Evolutionary conservation across 2,797 vertebrate genomes (phyloP).

Genomic region (Pipistrellus nathusii): DNA sequence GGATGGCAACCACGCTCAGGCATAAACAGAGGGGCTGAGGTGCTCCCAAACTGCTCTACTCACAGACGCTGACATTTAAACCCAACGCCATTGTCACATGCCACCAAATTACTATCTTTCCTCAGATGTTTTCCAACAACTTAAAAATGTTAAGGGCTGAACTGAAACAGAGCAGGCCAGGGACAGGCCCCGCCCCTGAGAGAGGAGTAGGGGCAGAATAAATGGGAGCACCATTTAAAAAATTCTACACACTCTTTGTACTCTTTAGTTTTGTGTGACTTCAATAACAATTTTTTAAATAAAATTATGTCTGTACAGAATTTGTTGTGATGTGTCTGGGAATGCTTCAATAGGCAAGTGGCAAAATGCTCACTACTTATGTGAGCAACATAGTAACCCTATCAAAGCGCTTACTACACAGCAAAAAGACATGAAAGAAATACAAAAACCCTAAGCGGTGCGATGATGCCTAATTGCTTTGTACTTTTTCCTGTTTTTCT

Average conservation of each 20-base stretch:
- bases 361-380: background rate
- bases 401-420: background rate
- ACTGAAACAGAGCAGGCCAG: background rate
- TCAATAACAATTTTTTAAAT: background rate
- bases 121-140: background rate
- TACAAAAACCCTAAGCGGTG: background rate
- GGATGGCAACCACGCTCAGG: accelerated
- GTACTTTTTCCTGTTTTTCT: background rate
- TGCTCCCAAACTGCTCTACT: background rate
- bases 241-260: no score
- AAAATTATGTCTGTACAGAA: background rate
- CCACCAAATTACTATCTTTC: background rate
- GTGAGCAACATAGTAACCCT: background rate
- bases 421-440: background rate
- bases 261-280: background rate
- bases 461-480: background rate
- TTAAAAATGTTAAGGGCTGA: background rate
- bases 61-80: background rate
- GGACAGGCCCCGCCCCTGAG: background rate
- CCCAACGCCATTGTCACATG: background rate
- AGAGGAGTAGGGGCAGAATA: background rate
- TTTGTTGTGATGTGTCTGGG: background rate
- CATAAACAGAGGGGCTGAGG: background rate
- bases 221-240: background rate
- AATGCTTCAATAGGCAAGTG: background rate